Conservation (phyloP, 2,888 invertebrate genomes). For the Zygogramma bicolorata region DNA sequence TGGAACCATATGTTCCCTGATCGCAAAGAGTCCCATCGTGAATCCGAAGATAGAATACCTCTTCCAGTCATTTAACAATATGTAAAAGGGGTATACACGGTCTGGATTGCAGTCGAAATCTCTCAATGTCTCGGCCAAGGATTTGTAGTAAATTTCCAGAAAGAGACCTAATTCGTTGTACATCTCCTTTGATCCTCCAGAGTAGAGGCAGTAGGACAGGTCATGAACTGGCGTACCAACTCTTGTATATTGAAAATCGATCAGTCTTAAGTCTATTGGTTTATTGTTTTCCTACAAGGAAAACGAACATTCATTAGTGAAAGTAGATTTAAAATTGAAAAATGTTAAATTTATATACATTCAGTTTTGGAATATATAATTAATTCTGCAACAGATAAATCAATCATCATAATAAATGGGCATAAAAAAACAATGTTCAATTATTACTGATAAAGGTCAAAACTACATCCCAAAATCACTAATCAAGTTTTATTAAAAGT, state of each 20-base stretch:
- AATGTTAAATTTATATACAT: too few species aligned
- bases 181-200: background rate
- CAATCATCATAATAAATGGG: too few species aligned
- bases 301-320: too few species aligned
- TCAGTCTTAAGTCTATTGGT: background rate
- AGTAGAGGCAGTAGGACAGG: background rate
- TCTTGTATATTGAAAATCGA: background rate
- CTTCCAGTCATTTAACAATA: background rate
- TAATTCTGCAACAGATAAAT: too few species aligned
- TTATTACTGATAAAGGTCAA: too few species aligned
- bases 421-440: too few species aligned
- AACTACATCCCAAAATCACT: too few species aligned
- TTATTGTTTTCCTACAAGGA: background rate
- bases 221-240: background rate
- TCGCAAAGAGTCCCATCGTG: background rate
- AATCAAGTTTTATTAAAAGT: too few species aligned
- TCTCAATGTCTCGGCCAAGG: background rate
- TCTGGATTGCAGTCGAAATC: background rate
- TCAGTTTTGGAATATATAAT: too few species aligned
- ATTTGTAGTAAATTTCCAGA: background rate
- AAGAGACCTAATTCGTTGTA: background rate
- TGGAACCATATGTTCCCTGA: background rate
- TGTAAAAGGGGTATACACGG: background rate
- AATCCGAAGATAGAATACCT: background rate
- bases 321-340: too few species aligned